A percentile compares a stretch with the other conserved stretches of the same genome.
These are phyloP conservation scores for Dermatemys mawii DNA, from an alignment of 2,113 vertebrate genomes.

Conservation along the genomic window DNA sequence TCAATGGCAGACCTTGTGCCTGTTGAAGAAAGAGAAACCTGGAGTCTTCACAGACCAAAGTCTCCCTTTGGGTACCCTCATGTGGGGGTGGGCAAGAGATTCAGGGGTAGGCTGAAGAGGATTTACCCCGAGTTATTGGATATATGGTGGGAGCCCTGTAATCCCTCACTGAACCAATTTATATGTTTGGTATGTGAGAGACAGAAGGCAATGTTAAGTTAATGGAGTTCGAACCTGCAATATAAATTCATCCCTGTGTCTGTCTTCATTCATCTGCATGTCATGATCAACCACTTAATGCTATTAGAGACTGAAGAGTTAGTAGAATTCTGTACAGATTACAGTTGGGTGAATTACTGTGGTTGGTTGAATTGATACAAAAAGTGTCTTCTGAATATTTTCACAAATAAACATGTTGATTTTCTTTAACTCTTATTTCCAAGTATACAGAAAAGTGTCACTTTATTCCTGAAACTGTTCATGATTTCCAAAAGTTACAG, in stretches of 20 bases:
- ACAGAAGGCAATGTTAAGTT: not conserved
- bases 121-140: not conserved
- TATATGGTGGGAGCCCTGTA: not conserved
- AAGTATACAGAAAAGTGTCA: not conserved
- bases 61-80: not conserved
- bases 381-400: not conserved
- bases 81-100: not conserved
- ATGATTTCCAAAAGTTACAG: not conserved
- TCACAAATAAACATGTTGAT: not conserved
- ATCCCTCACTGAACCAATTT: not conserved
- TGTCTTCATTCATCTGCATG: not conserved
- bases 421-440: not conserved
- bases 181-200: not conserved
- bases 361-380: not conserved
- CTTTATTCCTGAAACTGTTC: not conserved
- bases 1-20: not conserved
- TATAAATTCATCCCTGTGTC: fast-evolving
- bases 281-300: not conserved
- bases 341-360: not conserved
- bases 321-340: not conserved
- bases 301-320: not conserved
- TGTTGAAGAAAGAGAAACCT: not conserved
- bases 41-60: not conserved
- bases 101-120: not conserved
- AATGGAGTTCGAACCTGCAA: not conserved